Base-by-base conservation (phyloP, 2,797 vertebrate genomes). In the Scyliorhinus canicula region DNA sequence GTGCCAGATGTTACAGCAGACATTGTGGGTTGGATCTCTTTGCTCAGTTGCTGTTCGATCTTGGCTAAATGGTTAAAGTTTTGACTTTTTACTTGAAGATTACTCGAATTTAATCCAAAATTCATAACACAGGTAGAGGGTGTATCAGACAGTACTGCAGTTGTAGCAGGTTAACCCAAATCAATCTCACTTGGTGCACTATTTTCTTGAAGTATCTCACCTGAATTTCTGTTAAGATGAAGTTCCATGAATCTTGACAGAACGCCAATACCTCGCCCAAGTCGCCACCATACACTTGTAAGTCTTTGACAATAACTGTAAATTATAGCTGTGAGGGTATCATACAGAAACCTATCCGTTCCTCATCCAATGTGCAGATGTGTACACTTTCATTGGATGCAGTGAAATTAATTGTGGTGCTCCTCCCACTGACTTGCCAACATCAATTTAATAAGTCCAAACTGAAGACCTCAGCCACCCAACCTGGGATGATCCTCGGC, bases 11-110 rank as follows among this genome's bases (percentile, higher is more conserved):
- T 19, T 35, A 55, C 35, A 52, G 28, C 85, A 57, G 52, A 88
- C 85, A 88, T 16, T 88, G 31, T 88, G 85, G 35, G 52, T 12
- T 57, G 52, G 31, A 60, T 57, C n/a, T 57, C 12, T 60, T 88
- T 35, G 14, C 85, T 88, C 85, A n/a, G 12, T 88, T 57, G 31
- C 31, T 86, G 11, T 86, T 86, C 57, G 31, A n/a, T 35, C 21
- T 57, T 88, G 55, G 2, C 31, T 88, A n/a, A 88, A 60, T 14
- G 35, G 60, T 52, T 88, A 88, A 57, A 60, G 31, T 57, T 88
- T n/a, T 88, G 85, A 88, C 55, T 12, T 31, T n/a, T 88, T 88
- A 88, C 31, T 88, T 88, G 52, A 88, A 57, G 28, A 88, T 60
- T 60, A 60, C 16, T 16, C 7, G 12, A 60, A 35, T 57, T 11